phyloP scores from a whole-genome alignment of 1,140 invertebrate genomes.

The Dreissena polymorpha region DNA sequence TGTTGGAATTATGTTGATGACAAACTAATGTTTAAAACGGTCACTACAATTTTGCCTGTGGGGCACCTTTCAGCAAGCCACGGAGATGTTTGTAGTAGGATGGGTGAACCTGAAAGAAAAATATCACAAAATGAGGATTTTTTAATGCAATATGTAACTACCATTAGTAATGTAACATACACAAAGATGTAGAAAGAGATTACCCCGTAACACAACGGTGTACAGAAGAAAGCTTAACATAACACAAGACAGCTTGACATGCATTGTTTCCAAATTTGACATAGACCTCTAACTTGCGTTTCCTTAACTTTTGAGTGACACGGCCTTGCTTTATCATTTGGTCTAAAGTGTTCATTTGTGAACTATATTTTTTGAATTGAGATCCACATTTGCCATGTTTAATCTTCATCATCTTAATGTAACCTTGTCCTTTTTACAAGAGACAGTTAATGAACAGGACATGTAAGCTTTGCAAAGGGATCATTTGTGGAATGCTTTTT shows the following conservation, averaged over 20 bases:
- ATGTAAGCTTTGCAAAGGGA: no score
- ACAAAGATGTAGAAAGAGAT: no score
- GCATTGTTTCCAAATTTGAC: background rate
- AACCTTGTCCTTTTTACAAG: background rate
- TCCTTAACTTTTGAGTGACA: no score
- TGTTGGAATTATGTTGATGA: no score
- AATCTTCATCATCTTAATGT: background rate
- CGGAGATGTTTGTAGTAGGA: constrained; percentile 63
- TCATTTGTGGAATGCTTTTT: no score
- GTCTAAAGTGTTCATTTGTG: background rate
- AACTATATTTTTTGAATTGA: background rate
- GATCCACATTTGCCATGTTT: background rate
- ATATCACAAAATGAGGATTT: background rate
- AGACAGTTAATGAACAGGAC: no score
- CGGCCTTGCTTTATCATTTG: no score
- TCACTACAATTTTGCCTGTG: constrained; percentile 37
- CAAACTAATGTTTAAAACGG: background rate
- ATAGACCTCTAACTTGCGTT: no score
- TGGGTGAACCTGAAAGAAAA: constrained; percentile 58
- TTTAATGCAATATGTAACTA: background rate
- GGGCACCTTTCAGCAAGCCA: constrained; percentile 76
- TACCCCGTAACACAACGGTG: background rate
- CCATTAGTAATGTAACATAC: no score
- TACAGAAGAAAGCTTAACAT: no score
- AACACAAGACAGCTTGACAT: no score